Conservation (phyloP, 2,888 invertebrate species). For the Thecophora atra region DNA sequence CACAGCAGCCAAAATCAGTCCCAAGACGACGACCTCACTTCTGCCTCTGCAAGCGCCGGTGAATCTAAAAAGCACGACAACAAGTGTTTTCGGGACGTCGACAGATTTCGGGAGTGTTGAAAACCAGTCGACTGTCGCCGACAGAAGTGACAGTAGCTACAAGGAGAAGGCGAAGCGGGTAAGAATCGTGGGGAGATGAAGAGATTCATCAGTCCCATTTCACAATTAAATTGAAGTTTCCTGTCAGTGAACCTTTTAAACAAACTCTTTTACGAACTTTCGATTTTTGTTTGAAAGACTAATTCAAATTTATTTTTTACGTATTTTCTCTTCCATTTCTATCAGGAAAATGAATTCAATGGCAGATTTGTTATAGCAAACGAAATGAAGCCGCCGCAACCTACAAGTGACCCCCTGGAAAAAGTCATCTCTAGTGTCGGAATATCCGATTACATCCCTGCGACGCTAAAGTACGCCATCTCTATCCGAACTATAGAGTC, state of each 20-base stretch:
- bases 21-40: conserved; percentile 46
- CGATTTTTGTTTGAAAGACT: too few relatives aligned
- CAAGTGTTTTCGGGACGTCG: conserved; percentile 42
- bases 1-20: conserved; percentile 32
- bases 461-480: background rate
- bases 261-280: too few relatives aligned
- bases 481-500: background rate
- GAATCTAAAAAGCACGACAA: conserved; percentile 55
- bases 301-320: background rate
- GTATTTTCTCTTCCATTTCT: background rate
- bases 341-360: background rate
- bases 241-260: too few relatives aligned
- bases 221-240: too few relatives aligned
- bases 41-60: conserved; percentile 53
- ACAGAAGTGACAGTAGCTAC: background rate
- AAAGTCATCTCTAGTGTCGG: background rate
- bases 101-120: conserved; percentile 6
- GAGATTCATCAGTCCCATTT: too few relatives aligned
- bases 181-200: background rate
- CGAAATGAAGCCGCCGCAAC: background rate
- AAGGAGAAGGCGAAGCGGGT: background rate
- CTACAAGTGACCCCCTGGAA: background rate
- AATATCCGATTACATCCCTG: background rate
- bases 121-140: conserved; percentile 33
- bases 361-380: background rate